Evolutionary conservation across 2,888 invertebrate genomes (phyloP), one percentile per base, ranked within the genome.

Genomic region (Colletes collaris): DNA sequence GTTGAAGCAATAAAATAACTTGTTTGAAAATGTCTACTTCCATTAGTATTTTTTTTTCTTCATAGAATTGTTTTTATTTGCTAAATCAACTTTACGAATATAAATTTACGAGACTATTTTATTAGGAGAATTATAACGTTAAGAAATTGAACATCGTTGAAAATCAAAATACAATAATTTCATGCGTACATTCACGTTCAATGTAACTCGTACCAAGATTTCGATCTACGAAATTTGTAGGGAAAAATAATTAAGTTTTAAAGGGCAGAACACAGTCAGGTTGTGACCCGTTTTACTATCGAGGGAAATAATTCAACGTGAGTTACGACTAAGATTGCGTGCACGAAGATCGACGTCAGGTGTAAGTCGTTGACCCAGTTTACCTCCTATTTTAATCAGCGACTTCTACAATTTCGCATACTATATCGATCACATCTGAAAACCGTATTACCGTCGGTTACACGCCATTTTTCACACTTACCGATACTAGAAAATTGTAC

Each of bases 361-460:
- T 76, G 74, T 83, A 72, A 81, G 76, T 81, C 66, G 77, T 81
- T 86, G 83, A 79, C 85, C 85, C 58, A 81, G 72, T 76, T 85
- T 70, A 75, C 19, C 58, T 77, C 69, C 76, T 85, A 85, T 83
- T 83, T 83, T 86, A 74, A 86, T 83, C 77, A 62, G 16, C 35
- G 46, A 60, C 56, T 76, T 62, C 55, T 74, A 76, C 60, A 81
- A 80, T 73, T 81, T 81, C 70, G 19, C 40, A 16, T 53, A 63
- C 71, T 40, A 56, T 52, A 76, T 79, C 62, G 55, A 73, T 82
- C 50, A 55, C 53, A 59, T 44, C 52, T 53, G n/a, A 13, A 35
- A 66, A 63, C 11, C 8, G 11, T 63, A 13, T 75, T 59, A 44
- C 37, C 50, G 19, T 50, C n/a, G 4, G 16, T 50, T 65, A 3